These are phyloP conservation scores for Pseudomyrmex concolor DNA, from an alignment of 1,140 invertebrate species.

Conservation along the genomic window DNA sequence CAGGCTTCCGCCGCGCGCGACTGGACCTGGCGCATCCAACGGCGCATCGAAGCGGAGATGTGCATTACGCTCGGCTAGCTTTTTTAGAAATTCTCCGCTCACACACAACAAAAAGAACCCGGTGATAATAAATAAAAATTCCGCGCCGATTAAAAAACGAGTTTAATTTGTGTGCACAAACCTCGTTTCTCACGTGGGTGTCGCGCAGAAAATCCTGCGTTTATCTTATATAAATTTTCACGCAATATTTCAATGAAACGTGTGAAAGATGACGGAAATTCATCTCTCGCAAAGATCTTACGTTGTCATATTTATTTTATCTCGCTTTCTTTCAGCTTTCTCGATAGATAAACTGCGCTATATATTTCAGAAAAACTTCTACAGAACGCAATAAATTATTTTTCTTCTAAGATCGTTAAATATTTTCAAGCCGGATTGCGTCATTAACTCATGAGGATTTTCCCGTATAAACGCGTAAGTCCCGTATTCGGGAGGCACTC, in stretches of 20 bases:
- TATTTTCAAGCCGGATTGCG: conserved; percentile 14
- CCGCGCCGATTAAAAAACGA: background rate
- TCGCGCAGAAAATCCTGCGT: no score
- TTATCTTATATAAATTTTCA: no score
- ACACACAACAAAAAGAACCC: no score
- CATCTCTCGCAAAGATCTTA: background rate
- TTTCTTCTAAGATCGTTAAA: background rate
- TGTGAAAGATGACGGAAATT: no score
- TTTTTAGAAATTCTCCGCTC: background rate
- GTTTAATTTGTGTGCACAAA: background rate
- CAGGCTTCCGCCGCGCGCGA: background rate
- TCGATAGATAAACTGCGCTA: no score
- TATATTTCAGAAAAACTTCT: no score
- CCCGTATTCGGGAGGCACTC: conserved; percentile 5
- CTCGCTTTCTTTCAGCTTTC: background rate
- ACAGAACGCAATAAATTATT: no score
- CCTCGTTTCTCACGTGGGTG: no score
- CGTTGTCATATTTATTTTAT: background rate
- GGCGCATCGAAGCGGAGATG: background rate
- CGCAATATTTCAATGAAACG: no score
- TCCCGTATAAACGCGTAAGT: conserved; percentile 15
- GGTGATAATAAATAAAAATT: no score
- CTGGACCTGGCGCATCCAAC: background rate
- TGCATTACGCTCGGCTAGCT: background rate
- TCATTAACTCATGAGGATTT: conserved; percentile 25